These are phyloP conservation scores for Drosophila insularis DNA, from an alignment of 1,140 invertebrate species.

Conservation along the genomic window DNA sequence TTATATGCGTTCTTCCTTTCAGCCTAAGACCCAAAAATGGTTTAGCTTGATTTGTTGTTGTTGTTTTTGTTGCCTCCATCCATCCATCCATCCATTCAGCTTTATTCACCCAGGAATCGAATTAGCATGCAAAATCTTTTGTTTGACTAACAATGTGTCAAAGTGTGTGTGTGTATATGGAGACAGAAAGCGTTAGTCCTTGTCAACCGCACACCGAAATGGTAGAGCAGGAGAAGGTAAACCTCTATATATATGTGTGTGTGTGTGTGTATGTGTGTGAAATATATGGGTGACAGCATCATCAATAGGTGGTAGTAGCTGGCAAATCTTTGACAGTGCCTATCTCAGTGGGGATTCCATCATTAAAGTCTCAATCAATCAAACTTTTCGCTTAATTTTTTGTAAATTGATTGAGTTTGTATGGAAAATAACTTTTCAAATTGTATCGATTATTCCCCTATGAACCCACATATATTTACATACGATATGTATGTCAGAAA, in stretches of 20 bases:
- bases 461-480: neutral
- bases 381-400: constrained; percentile 2
- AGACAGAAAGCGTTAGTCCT: constrained; percentile 66
- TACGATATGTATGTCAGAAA: too few species aligned
- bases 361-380: constrained; percentile 10
- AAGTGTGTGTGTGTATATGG: constrained; percentile 55
- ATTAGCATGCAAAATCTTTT: constrained; percentile 81
- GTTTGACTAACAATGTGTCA: constrained; percentile 81
- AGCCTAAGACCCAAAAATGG: neutral
- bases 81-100: neutral
- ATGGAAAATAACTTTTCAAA: neutral
- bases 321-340: constrained; percentile 1
- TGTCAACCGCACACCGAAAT: neutral
- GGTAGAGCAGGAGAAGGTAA: neutral
- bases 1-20: neutral
- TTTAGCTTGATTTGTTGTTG: constrained; percentile 3
- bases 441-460: neutral
- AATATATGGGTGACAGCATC: neutral
- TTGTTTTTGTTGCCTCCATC: neutral
- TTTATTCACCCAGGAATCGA: constrained; percentile 51
- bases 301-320: neutral
- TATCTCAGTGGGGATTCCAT: neutral
- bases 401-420: neutral
- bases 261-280: neutral
- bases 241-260: neutral